phyloP scores from a whole-genome alignment of 2,888 invertebrate species.

The Junonia oenone region DNA sequence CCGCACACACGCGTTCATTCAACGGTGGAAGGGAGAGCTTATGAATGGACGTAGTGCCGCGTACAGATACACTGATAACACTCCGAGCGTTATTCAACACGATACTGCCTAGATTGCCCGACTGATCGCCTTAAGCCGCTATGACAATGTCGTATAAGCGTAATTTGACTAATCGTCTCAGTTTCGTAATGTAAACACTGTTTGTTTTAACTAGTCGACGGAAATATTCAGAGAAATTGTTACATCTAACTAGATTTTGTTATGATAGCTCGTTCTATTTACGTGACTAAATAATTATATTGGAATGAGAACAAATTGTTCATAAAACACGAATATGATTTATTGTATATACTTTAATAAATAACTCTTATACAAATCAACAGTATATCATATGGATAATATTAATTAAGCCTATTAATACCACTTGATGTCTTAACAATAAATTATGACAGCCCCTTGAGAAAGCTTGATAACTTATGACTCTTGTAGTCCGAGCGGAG shows the following conservation, averaged over 20 bases:
- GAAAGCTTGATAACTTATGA: slow-evolving; percentile 85
- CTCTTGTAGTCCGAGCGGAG: slow-evolving; percentile 95
- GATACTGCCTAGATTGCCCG: slow-evolving; percentile 40
- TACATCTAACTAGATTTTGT: neutral
- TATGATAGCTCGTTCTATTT: neutral
- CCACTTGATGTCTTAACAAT: slow-evolving; percentile 12
- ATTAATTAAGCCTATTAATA: slow-evolving; percentile 20
- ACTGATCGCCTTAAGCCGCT: slow-evolving; percentile 29
- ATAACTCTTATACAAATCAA: slow-evolving; percentile 39
- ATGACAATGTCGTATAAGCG: slow-evolving; percentile 30
- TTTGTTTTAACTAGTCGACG: slow-evolving; percentile 5
- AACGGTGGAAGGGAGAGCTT: slow-evolving; percentile 62
- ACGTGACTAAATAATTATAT: slow-evolving; percentile 8
- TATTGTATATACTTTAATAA: slow-evolving; percentile 35
- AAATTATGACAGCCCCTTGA: slow-evolving; percentile 75
- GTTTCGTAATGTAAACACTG: slow-evolving; percentile 34
- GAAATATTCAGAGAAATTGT: neutral
- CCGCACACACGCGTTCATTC: slow-evolving; percentile 60
- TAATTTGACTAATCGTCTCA: slow-evolving; percentile 35
- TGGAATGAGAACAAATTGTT: slow-evolving; percentile 3
- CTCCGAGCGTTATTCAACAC: slow-evolving; percentile 56
- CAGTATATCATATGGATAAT: slow-evolving; percentile 28
- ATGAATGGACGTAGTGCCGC: slow-evolving; percentile 77
- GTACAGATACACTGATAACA: slow-evolving; percentile 72
- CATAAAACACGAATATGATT: slow-evolving; percentile 20